phyloP scores from a whole-genome alignment of 2,113 vertebrate genomes.

The Natator depressus region DNA sequence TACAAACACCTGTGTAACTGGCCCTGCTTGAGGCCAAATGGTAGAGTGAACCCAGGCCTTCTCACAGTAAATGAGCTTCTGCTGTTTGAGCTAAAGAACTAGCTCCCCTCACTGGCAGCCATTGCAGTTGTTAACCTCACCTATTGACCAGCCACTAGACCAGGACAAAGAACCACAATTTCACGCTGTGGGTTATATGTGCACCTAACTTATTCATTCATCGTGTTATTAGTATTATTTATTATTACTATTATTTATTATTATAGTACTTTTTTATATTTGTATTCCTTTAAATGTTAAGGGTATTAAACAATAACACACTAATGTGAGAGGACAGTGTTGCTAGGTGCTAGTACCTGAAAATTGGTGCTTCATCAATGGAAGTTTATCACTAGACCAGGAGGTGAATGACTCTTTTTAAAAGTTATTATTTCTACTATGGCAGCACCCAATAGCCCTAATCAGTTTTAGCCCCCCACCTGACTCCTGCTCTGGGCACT shows the following conservation, averaged over 20 bases:
- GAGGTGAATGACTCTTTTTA: not conserved
- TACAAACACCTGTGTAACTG: not conserved
- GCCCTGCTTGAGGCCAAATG: not conserved
- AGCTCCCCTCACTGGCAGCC: not conserved
- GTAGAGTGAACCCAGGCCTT: not conserved
- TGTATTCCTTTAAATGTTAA: not conserved
- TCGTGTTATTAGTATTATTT: not conserved
- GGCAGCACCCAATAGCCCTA: not conserved
- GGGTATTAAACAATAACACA: not conserved
- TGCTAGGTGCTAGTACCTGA: not conserved
- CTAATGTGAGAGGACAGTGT: not conserved
- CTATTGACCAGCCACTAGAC: not conserved
- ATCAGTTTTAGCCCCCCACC: not conserved
- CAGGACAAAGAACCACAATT: fast-evolving
- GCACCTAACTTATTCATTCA: not conserved
- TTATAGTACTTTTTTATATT: too few species aligned
- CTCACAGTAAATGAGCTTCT: not conserved
- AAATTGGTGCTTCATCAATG: not conserved
- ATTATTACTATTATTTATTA: too few species aligned
- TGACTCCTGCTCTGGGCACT: not conserved
- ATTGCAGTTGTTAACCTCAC: not conserved
- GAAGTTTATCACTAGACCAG: not conserved
- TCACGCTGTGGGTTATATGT: fast-evolving
- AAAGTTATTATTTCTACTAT: not conserved
- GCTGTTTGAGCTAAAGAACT: not conserved